Base-by-base conservation (phyloP, 2,888 invertebrate genomes). In the Acanthopleura granulata region DNA sequence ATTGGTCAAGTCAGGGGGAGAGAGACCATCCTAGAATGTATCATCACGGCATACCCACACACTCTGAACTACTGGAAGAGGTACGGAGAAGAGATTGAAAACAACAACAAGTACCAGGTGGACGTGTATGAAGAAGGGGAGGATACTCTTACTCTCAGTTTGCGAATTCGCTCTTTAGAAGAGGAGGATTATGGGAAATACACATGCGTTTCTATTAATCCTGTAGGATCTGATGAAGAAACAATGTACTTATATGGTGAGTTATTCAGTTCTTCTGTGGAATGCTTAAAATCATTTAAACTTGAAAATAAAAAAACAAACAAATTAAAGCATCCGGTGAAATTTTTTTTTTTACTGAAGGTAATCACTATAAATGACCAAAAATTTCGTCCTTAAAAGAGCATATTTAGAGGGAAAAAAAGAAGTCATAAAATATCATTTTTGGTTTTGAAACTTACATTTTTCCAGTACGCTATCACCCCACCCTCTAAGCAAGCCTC, bases 11-110 rank as follows among this genome's bases (percentile, higher is more conserved):
- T 73, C 29, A 71, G 78, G 62, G 87, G 88, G 18, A 85, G 83
- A 75, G 85, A 86, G 61, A 90, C 89, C 0, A 89, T 89, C 25
- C 81, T 90, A 57, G 88, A 89, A 74, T 90, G 89, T 76, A 74
- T 81, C 50, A 85, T 90, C 50, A 85, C 87, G 9, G 89, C 89
- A 0, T 86, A 84, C 74, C 89, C 89, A 0, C 85, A 86, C 30
- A 84, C 82, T 4, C 78, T 82, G 51, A 87, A 83, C 74, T 83
- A 83, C 25, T 90, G 89, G 89, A 80, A 80, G 74, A 79, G 82
- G 49, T 76, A 82, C 22, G 85, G 84, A 15, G 76, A 75, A 9
- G 81, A 83, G 61, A 84, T 89, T 29, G 78, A 76, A 16, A 84
- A 83, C 71, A 77, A 77, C 49, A 75, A 78, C 22, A 87, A 87